A percentile compares a stretch with the other conserved stretches of the same genome.
Conservation (phyloP, 2,888 invertebrate genomes). For the Drosophila cracens region DNA sequence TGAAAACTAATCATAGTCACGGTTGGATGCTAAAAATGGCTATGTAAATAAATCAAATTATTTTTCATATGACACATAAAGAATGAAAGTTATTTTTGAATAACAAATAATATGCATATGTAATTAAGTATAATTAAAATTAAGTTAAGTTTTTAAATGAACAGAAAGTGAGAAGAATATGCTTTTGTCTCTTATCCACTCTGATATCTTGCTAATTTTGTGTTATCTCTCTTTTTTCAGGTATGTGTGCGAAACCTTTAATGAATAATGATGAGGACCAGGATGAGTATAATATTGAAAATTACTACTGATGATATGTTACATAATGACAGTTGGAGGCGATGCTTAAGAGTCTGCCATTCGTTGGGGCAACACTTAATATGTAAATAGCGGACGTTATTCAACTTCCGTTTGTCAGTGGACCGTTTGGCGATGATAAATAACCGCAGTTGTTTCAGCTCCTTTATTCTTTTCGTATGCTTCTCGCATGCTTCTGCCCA, state of each 20-base stretch:
- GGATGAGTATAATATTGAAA: constrained; percentile 42
- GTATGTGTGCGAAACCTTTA: constrained; percentile 15
- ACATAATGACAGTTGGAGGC: not conserved
- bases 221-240: constrained; percentile 35
- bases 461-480: not conserved
- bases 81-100: no score
- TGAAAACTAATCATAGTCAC: constrained; percentile 10
- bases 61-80: not conserved
- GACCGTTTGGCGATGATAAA: constrained; percentile 34
- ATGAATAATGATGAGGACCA: not conserved
- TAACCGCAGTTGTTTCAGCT: constrained; percentile 22
- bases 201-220: not conserved
- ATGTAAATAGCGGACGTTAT: constrained; percentile 39
- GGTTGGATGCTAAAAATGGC: not conserved
- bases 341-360: not conserved
- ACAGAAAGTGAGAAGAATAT: not conserved
- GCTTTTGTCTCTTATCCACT: not conserved
- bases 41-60: not conserved
- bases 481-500: constrained; percentile 27
- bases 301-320: not conserved
- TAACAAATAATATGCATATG: no score
- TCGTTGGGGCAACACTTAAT: constrained; percentile 24
- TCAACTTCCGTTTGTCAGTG: constrained; percentile 34
- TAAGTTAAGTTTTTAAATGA: not conserved
- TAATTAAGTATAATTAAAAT: not conserved